A percentile compares a stretch with the other conserved stretches of the same genome.
phyloP scores from a whole-genome alignment of 2,113 vertebrate genomes.

The Oryzias curvinotus region DNA sequence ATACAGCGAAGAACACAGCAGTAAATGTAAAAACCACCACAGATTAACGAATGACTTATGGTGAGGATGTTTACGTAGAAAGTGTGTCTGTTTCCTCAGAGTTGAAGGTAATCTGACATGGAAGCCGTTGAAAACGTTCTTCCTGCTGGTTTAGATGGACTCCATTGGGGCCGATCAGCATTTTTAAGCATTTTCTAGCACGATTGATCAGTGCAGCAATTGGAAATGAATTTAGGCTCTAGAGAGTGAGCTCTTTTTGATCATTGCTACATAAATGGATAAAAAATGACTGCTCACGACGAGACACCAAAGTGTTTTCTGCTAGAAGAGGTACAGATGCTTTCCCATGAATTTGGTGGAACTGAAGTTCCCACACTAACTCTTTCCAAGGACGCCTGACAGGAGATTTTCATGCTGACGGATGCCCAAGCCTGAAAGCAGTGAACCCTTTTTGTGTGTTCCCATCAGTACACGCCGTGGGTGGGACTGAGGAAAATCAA shows the following conservation, averaged over 20 bases:
- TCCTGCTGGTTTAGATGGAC: not conserved
- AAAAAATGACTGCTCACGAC: too few relatives aligned
- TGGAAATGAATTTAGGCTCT: slow-evolving; percentile 7
- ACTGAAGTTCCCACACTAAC: too few relatives aligned
- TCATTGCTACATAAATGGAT: slow-evolving; percentile 9
- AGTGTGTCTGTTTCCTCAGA: not conserved
- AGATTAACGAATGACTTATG: not conserved
- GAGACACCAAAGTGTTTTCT: too few relatives aligned
- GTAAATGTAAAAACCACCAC: too few relatives aligned
- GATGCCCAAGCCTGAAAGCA: not conserved
- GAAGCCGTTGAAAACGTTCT: not conserved
- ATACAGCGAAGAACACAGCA: too few relatives aligned
- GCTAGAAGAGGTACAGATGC: too few relatives aligned
- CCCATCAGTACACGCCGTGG: slow-evolving; percentile 87
- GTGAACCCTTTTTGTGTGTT: not conserved
- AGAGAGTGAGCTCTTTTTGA: slow-evolving; percentile 25
- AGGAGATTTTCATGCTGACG: too few relatives aligned
- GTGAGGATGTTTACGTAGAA: not conserved
- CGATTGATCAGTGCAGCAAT: slow-evolving; percentile 29
- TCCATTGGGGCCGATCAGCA: not conserved
- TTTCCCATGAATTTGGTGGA: too few relatives aligned
- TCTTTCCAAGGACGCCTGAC: too few relatives aligned
- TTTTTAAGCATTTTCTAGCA: slow-evolving; percentile 6
- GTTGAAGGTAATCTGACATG: not conserved
- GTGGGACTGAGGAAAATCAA: slow-evolving; percentile 97